A percentile compares a stretch with the other conserved stretches of the same genome.
Conservation (phyloP, 1,140 invertebrate species). For the Euglossa dilemma region DNA sequence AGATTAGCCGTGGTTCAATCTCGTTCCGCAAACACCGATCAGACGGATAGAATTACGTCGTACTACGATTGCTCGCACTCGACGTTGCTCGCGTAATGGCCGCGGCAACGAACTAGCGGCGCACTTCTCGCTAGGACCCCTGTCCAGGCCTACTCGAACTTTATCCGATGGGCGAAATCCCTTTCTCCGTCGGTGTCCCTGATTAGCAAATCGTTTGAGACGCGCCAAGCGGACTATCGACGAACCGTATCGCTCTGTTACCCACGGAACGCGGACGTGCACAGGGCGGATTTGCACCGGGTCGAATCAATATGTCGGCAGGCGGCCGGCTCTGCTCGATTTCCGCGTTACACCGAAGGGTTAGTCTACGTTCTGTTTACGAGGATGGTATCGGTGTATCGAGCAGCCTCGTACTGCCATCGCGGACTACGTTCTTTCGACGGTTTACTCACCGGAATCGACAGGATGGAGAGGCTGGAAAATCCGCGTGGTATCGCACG, state of each 20-base stretch:
- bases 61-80: conserved; percentile 9
- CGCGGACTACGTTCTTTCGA: background rate
- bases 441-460: conserved; percentile 48
- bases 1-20: background rate
- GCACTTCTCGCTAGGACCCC: background rate
- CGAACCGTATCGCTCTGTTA: background rate
- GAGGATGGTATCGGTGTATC: background rate
- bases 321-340: conserved; percentile 27
- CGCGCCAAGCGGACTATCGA: background rate
- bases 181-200: too few species aligned
- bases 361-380: too few species aligned
- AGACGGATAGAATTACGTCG: background rate
- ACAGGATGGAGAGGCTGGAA: conserved; percentile 39
- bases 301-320: conserved; percentile 60
- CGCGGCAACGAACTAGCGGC: conserved; percentile 22
- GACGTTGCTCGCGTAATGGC: conserved; percentile 44
- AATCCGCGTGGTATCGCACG: conserved; percentile 47
- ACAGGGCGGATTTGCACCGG: conserved; percentile 49
- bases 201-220: background rate
- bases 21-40: too few species aligned
- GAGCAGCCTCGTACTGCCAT: background rate
- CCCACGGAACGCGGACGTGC: background rate
- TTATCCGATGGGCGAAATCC: conserved; percentile 2
- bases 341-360: background rate
- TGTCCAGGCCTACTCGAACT: background rate